These are phyloP conservation scores for Aphis gossypii DNA, from an alignment of 1,140 invertebrate species.

Conservation along the genomic window DNA sequence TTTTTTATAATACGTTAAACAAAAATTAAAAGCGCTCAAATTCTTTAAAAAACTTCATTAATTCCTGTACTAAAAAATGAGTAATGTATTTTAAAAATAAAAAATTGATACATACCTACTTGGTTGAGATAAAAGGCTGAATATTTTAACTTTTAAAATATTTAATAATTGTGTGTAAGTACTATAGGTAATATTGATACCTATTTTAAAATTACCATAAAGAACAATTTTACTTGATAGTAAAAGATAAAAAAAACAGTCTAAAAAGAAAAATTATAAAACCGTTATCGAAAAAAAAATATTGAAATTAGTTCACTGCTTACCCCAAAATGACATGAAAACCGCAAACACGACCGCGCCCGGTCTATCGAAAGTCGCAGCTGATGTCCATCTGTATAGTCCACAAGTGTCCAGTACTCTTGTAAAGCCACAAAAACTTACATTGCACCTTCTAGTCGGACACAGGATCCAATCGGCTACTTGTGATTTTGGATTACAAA, in stretches of 20 bases:
- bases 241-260: neutral
- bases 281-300: neutral
- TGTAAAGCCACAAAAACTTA: neutral
- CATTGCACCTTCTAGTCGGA: slow-evolving; percentile 25
- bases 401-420: slow-evolving; percentile 44
- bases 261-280: neutral
- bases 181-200: neutral
- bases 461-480: slow-evolving; percentile 47
- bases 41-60: neutral
- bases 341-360: neutral
- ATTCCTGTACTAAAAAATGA: neutral
- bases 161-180: neutral
- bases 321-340: slow-evolving; percentile 52
- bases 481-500: slow-evolving; percentile 40
- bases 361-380: slow-evolving; percentile 47
- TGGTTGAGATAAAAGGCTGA: neutral
- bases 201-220: neutral
- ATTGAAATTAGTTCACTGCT: neutral
- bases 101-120: neutral
- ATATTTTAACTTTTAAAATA: neutral
- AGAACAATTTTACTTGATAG: neutral
- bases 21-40: neutral
- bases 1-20: neutral
- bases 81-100: neutral
- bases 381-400: slow-evolving; percentile 42